A percentile compares a stretch with the other conserved stretches of the same genome.
phyloP scores from a whole-genome alignment of 2,888 invertebrate genomes.

The Cataglyphis livida region DNA sequence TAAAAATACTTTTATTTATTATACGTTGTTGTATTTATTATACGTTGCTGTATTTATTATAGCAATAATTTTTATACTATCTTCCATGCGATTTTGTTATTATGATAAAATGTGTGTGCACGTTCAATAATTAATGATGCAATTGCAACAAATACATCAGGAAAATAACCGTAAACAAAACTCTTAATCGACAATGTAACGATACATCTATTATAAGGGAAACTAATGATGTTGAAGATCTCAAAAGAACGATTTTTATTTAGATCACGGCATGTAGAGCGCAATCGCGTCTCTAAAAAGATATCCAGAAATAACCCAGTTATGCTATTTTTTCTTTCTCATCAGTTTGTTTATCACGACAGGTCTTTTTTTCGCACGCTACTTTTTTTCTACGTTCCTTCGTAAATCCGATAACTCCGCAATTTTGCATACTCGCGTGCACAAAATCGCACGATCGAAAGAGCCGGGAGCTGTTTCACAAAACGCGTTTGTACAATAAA shows the following conservation, averaged over 20 bases:
- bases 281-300: background rate
- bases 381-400: slow-evolving; percentile 20
- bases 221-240: background rate
- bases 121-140: background rate
- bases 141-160: background rate
- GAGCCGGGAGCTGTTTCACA: background rate
- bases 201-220: background rate
- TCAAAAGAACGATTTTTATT: slow-evolving; percentile 15
- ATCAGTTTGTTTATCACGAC: slow-evolving; percentile 26
- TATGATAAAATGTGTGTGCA: too few relatives aligned
- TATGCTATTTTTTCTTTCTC: background rate
- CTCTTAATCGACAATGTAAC: background rate
- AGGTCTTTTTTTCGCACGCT: slow-evolving; percentile 7
- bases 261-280: background rate
- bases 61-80: background rate
- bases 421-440: slow-evolving; percentile 31
- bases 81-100: background rate
- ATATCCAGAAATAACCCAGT: background rate
- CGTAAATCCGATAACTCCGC: slow-evolving; percentile 30
- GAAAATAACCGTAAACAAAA: background rate
- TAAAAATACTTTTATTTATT: slow-evolving; percentile 19
- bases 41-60: background rate
- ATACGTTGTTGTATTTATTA: background rate
- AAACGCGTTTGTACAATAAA: slow-evolving; percentile 1
- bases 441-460: slow-evolving; percentile 25